Evolutionary conservation across 2,888 invertebrate genomes (phyloP).

Genomic region (Chorisops tibialis): DNA sequence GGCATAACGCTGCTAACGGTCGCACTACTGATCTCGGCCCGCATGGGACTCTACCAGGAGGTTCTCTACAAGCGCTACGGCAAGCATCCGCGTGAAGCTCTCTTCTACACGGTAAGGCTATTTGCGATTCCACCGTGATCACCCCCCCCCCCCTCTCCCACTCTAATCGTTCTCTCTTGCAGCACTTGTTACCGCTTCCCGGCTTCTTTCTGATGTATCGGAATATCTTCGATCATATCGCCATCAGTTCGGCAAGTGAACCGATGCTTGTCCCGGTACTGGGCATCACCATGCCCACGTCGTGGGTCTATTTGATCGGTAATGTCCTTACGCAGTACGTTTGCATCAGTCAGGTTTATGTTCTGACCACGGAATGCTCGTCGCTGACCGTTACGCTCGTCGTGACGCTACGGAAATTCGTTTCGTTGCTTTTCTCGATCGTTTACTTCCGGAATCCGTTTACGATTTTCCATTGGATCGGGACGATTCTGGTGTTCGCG

Average conservation of each 20-base stretch:
- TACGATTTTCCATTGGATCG: conserved; percentile 85
- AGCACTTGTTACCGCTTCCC: conserved; percentile 87
- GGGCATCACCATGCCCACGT: conserved; percentile 64
- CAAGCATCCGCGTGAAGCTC: conserved; percentile 86
- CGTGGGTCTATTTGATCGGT: conserved; percentile 73
- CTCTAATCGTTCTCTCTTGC: conserved; percentile 45
- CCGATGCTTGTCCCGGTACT: conserved; percentile 57
- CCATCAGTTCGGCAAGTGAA: conserved; percentile 67
- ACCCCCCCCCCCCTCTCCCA: no score
- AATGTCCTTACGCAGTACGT: conserved; percentile 88
- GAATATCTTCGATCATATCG: conserved; percentile 74
- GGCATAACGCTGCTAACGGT: conserved; percentile 81
- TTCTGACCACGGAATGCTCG: conserved; percentile 88
- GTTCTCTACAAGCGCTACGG: conserved; percentile 77
- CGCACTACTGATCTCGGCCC: conserved; percentile 87
- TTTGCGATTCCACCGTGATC: no score
- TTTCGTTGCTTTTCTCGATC: conserved; percentile 93
- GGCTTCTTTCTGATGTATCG: conserved; percentile 76
- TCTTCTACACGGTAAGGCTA: conserved; percentile 71
- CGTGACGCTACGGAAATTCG: conserved; percentile 92
- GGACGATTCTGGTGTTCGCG: conserved; percentile 83
- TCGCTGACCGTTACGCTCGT: conserved; percentile 94
- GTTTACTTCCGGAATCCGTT: conserved; percentile 91
- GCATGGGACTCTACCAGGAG: conserved; percentile 96
- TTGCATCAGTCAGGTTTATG: conserved; percentile 93